Base-by-base conservation (phyloP, 1,140 invertebrate genomes). In the Micrasema longulum region DNA sequence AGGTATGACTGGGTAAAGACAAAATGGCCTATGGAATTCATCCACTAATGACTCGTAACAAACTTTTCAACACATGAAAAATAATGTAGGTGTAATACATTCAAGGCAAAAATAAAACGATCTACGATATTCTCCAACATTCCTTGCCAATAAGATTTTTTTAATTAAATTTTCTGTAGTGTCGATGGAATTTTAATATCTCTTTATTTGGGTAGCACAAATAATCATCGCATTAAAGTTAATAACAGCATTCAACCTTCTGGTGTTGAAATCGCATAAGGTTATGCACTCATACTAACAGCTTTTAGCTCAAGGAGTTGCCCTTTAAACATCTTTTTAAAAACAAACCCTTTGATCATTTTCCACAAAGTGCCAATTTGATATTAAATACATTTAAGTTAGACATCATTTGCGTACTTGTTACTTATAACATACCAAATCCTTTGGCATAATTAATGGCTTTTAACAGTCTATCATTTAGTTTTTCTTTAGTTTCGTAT, bases 391-490 rank as follows among this genome's bases (percentile, higher is more conserved):
- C 14, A 0, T 52, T 18, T 18, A n/a, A 20, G 4, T 18, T 18
- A 7, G 20, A 52, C 48, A 52, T 1, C 14, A 6, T 60, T 12
- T 60, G 18, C 14, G 36, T 41, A 18, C 26, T 43, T 43, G 14
- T 20, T 26, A 68, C 41, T 89, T 90, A 94, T 81, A 94, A 86
- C 91, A 94, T 93, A 66, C 93, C 93, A 80, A 94, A 94, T 60
- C 93, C 93, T 86, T 94, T 93, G 1, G 92, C 93, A 79, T 95
- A 94, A 78, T 91, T 93, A 74, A 98, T 97, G 41, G 96, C 96
- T 82, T 96, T 93, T 62, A 95, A 83, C 36, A 99, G 87, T 81
- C 97, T 91, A 77, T 95, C 92, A 79, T 91, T 88, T 18, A 98
- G 84, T 81, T 93, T 94, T 67, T 95, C 93, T 84, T 92, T 91